Percentiles rank a stretch among this genome's conserved stretches.
Conservation (phyloP, 2,888 invertebrate genomes). For the Chalcosyrphus nemorum region DNA sequence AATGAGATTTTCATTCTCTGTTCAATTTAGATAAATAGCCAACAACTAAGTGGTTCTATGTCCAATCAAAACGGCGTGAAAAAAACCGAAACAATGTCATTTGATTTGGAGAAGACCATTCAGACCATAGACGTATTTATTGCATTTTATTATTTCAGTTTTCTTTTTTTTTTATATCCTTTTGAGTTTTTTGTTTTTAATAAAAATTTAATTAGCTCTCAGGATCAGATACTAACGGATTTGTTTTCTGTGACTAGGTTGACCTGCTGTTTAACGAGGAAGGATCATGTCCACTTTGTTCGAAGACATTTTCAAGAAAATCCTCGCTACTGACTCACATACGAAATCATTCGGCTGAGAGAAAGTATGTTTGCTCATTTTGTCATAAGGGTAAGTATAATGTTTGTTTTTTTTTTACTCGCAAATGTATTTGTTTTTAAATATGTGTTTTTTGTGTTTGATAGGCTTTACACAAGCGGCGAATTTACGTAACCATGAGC, state of each 20-base stretch:
- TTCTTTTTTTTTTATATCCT: background rate
- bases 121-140: slow-evolving; percentile 79
- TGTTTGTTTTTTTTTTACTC: too few relatives aligned
- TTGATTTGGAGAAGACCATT: slow-evolving; percentile 79
- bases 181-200: slow-evolving; percentile 13
- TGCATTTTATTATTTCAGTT: slow-evolving; percentile 61
- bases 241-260: slow-evolving; percentile 76
- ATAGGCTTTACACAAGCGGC: slow-evolving; percentile 82
- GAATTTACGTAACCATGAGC: slow-evolving; percentile 82
- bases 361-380: slow-evolving; percentile 81
- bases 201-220: too few relatives aligned
- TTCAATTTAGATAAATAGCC: slow-evolving; percentile 72
- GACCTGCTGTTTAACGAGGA: slow-evolving; percentile 82
- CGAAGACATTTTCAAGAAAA: slow-evolving; percentile 82
- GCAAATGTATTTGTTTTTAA: too few relatives aligned
- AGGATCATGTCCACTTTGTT: slow-evolving; percentile 82
- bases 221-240: slow-evolving; percentile 1
- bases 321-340: slow-evolving; percentile 82
- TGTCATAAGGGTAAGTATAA: slow-evolving; percentile 81
- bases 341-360: slow-evolving; percentile 82
- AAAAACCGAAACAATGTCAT: slow-evolving; percentile 77
- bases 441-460: slow-evolving; percentile 15
- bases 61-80: slow-evolving; percentile 76
- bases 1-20: slow-evolving; percentile 57
- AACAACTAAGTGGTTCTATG: slow-evolving; percentile 70